Evolutionary conservation across 1,140 invertebrate species (phyloP).

Genomic region (Pachyrhynchus sulphureomaculatus): DNA sequence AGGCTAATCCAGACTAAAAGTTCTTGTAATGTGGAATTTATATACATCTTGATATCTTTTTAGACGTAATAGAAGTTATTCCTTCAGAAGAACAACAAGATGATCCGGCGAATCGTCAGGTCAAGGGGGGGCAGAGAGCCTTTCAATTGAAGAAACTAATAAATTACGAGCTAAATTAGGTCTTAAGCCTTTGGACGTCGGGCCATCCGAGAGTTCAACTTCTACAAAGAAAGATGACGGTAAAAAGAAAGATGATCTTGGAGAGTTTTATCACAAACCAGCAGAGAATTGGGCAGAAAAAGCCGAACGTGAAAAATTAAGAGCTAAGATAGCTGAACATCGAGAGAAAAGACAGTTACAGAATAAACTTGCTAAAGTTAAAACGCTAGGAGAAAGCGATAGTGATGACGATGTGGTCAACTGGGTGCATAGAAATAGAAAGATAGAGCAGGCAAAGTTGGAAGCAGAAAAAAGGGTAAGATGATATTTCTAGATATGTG

Average conservation of each 20-base stretch:
- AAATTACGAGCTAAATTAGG: constrained; percentile 89
- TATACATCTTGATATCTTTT: too few relatives aligned
- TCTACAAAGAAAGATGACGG: constrained; percentile 53
- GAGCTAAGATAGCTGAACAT: constrained; percentile 73
- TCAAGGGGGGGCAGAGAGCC: constrained; percentile 56
- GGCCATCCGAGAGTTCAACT: constrained; percentile 48
- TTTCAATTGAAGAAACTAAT: constrained; percentile 92
- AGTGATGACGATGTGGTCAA: constrained; percentile 66
- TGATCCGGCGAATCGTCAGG: constrained; percentile 1
- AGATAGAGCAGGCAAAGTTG: constrained; percentile 76
- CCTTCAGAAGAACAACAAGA: constrained; percentile 13
- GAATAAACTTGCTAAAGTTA: constrained; percentile 67
- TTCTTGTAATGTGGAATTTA: too few relatives aligned
- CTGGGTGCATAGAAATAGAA: constrained; percentile 84
- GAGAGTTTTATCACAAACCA: constrained; percentile 92
- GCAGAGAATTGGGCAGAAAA: constrained; percentile 80
- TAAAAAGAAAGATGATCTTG: constrained; percentile 72
- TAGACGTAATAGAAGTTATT: constrained; percentile 48
- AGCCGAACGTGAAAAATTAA: constrained; percentile 76
- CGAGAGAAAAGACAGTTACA: constrained; percentile 83
- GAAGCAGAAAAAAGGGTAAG: constrained; percentile 83
- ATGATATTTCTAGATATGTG: neutral
- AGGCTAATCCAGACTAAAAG: too few relatives aligned
- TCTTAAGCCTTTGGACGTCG: constrained; percentile 85
- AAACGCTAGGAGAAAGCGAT: constrained; percentile 72